Evolutionary conservation across 2,113 vertebrate species (phyloP), one percentile per base, ranked within the genome.

Genomic region (Tauraco erythrolophus): DNA sequence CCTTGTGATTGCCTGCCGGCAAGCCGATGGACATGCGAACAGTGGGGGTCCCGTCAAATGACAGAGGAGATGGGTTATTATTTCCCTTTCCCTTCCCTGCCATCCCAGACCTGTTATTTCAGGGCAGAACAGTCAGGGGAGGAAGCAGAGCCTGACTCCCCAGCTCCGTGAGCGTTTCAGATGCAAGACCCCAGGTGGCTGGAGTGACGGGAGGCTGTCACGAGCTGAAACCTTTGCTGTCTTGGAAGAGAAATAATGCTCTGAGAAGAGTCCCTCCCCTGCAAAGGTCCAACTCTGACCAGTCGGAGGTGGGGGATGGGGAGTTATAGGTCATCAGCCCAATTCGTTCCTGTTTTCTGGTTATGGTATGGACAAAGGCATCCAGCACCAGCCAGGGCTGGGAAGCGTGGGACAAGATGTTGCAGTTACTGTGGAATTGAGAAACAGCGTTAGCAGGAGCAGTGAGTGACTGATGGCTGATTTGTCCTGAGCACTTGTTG

Each of bases 171-270:
- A 91, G 92, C 88, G 81, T 94, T 97, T 97, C 93, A 37, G 90
- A 95, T 93, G 91, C 31, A 72, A 97, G 96, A 93, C 95, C 89
- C 28, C 53, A 50, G 89, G 87, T 74, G 35, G 50, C 95, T 77
- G 70, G 93, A 97, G 92, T 97, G 98, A 98, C 78, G 71, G 83
- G 93, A 69, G 61, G 74, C 96, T 98, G 97, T 97, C 97, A 98
- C 25, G 22, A 56, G 72, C 93, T 95, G 96, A 95, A 95, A 31
- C 23, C 78, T 96, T 97, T 97, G 95, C 96, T 97, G 88, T 66
- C 92, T 97, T 33, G 66, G 91, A 95, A 88, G 85, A 95, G 84
- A 94, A 97, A 65, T 69, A 88, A 62, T 74, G 7, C 74, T 64
- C 84, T n/a, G 39, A 46, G 85, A 84, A 96, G 94, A 97, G 80